Base-by-base conservation (phyloP, 2,888 invertebrate species). In the Taphrorychus bicolor region DNA sequence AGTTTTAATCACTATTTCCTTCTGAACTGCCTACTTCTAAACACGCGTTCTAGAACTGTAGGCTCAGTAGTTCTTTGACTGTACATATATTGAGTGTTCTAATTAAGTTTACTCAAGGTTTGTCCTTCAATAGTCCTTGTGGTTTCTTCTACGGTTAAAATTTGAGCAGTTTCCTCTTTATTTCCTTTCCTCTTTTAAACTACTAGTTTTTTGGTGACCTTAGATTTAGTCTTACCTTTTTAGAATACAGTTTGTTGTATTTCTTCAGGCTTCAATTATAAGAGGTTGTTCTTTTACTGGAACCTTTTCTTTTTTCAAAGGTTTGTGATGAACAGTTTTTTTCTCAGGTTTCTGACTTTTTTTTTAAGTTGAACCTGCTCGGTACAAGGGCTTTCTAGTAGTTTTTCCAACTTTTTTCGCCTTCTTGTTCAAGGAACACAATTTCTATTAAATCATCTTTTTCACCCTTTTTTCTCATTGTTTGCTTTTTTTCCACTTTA, bases 1-100 rank as follows among this genome's bases (percentile, higher is more conserved):
- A 71, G 82, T 83, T 62, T 79, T 83, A 48, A 83, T 80, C 1
- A 79, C 74, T 22, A 83, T 77, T 54, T 79, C 83, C 53, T 80
- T 82, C 5, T 79, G 76, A 41, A 79, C 78, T 48, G 69, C 72
- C 67, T 72, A 54, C 64, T 69, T 67, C 19, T 14, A 59, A n/a
- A 2, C 63, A 23, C 11, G 63, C 49, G n/a, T 54, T 61, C 59
- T 71, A 71, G 14, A 65, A 45, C 11, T 61, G 45, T 68, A 59
- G 53, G 42, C 60, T 45, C 16, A 71, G 65, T 66, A 77, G 70
- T 75, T 80, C 11, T 52, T 82, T 80, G 23, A 68, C 64, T 1
- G 45, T 17, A n/a, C n/a, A 16, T 63, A 42, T 4, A 77, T 54
- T n/a, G 70, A 61, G 53, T 72, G 58, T 59, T 71, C 63, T 19